A percentile compares a stretch with the other conserved stretches of the same genome.
These are phyloP conservation scores for Hirtodrosophila alboralis DNA, from an alignment of 2,888 invertebrate genomes.

Conservation along the genomic window DNA sequence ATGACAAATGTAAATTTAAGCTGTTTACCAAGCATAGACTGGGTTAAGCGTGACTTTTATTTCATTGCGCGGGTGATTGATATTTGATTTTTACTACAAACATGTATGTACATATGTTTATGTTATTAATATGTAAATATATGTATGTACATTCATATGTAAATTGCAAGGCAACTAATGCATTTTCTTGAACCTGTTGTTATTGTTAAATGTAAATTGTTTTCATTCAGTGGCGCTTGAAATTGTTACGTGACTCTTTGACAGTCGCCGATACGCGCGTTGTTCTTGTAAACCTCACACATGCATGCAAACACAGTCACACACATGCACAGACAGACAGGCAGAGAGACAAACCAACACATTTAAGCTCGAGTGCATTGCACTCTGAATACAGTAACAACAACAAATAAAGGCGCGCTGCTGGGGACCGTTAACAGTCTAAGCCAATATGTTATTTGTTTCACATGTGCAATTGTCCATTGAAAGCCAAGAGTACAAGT, in stretches of 20 bases:
- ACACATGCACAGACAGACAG: constrained; percentile 21
- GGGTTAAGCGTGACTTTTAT: too few relatives aligned
- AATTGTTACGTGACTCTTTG: constrained; percentile 61
- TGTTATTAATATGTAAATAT: too few relatives aligned
- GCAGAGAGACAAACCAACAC: constrained; percentile 4
- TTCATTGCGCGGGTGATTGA: too few relatives aligned
- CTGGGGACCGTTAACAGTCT: constrained; percentile 23
- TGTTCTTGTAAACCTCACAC: constrained; percentile 62
- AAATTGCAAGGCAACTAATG: constrained; percentile 36
- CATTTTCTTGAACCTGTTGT: constrained; percentile 43
- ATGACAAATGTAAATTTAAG: too few relatives aligned
- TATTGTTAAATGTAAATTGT: constrained; percentile 30
- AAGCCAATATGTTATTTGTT: constrained; percentile 28
- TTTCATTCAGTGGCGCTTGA: constrained; percentile 38
- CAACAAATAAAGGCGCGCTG: constrained; percentile 20
- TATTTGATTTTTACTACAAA: neutral
- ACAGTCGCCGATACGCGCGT: constrained; percentile 48
- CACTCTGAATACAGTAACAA: constrained; percentile 30
- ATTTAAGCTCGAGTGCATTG: constrained; percentile 44
- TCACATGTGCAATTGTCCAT: constrained; percentile 14
- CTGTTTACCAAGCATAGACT: too few relatives aligned
- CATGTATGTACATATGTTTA: constrained; percentile 8
- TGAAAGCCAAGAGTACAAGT: constrained; percentile 1
- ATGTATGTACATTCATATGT: neutral
- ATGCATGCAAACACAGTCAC: constrained; percentile 20